Percentiles rank a stretch among this genome's conserved stretches.
Conservation (phyloP, 1,140 invertebrate genomes). For the Drosophila asahinai region DNA sequence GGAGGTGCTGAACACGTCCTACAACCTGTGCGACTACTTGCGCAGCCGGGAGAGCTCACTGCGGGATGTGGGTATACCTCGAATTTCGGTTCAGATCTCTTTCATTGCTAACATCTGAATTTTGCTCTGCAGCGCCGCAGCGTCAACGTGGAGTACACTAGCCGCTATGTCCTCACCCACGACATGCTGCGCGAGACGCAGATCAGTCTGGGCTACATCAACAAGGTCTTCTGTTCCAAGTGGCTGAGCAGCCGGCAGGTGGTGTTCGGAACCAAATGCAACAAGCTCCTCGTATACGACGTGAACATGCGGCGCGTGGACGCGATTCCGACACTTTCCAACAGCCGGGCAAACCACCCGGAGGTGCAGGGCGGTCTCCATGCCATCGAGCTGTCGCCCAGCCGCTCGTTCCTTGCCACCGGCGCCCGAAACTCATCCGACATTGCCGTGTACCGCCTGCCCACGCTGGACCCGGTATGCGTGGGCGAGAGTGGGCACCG, state of each 20-base stretch:
- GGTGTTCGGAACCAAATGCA: slow-evolving; percentile 98
- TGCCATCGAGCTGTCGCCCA: slow-evolving; percentile 97
- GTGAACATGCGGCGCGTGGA: slow-evolving; percentile 91
- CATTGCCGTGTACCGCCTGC: slow-evolving; percentile 96
- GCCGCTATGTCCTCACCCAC: slow-evolving; percentile 94
- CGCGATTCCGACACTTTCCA: slow-evolving; percentile 93
- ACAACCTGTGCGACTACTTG: slow-evolving; percentile 94
- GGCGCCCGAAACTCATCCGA: slow-evolving; percentile 96
- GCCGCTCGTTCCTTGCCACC: slow-evolving; percentile 94
- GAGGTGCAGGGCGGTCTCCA: slow-evolving; percentile 95
- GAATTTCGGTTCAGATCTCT: not conserved
- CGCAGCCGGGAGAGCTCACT: slow-evolving; percentile 90
- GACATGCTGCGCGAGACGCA: slow-evolving; percentile 95
- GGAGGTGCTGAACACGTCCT: slow-evolving; percentile 91
- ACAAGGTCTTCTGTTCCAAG: slow-evolving; percentile 98
- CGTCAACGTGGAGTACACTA: slow-evolving; percentile 92
- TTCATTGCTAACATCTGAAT: slow-evolving; percentile 17
- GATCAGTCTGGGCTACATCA: slow-evolving; percentile 93
- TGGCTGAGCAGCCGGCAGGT: slow-evolving; percentile 98
- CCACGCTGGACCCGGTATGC: slow-evolving; percentile 96
- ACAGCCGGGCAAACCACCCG: slow-evolving; percentile 85
- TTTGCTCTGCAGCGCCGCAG: slow-evolving; percentile 86
- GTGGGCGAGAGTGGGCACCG: slow-evolving; percentile 96
- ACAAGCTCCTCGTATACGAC: slow-evolving; percentile 96
- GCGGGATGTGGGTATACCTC: slow-evolving; percentile 86